Evolutionary conservation across 2,113 vertebrate genomes (phyloP), one percentile per base, ranked within the genome.

Genomic region (Tachysurus fulvidraco): DNA sequence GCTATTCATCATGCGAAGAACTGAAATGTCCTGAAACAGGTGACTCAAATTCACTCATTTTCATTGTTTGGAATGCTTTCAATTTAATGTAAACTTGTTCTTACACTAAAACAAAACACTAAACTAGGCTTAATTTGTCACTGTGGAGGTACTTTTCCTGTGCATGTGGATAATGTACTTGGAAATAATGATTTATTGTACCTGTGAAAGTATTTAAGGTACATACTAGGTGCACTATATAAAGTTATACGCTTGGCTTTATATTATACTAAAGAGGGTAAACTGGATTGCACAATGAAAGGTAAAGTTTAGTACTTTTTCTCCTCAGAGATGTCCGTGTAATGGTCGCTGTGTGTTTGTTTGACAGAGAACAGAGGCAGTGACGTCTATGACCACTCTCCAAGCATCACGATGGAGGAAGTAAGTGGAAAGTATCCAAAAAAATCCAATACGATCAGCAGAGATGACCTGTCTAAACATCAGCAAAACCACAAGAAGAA

Each of bases 331-430:
- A 12, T 36, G 19, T 30, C 23, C 10, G 9, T 57, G 28, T 85
- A 62, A 55, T 57, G 46, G 44, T 17, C 85, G 77, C n/a, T 67
- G 57, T 91, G 67, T 64, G 91, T 91, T 92, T 44, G 10, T 91
- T 87, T 86, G 90, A 89, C 93, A 95, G 95, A 85, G 81, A 85
- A 81, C 74, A 92, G 91, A 8, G 64, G 60, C 12, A 78, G 46
- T 50, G 82, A 67, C 28, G 59, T 60, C n/a, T 55, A 50, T 55
- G 65, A 44, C 25, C 17, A 84, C 41, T 78, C 89, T 30, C 88
- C 30, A 21, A 78, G 86, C 82, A 41, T 85, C 80, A 41, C 77
- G 9, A 74, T 91, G 67, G 87, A 88, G 81, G 77, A 87, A 71
- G 83, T 82, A 76, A 90, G 73, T 3, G 89, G 86, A 41, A 89